phyloP scores from a whole-genome alignment of 2,888 invertebrate genomes.

The Tachina fera region DNA sequence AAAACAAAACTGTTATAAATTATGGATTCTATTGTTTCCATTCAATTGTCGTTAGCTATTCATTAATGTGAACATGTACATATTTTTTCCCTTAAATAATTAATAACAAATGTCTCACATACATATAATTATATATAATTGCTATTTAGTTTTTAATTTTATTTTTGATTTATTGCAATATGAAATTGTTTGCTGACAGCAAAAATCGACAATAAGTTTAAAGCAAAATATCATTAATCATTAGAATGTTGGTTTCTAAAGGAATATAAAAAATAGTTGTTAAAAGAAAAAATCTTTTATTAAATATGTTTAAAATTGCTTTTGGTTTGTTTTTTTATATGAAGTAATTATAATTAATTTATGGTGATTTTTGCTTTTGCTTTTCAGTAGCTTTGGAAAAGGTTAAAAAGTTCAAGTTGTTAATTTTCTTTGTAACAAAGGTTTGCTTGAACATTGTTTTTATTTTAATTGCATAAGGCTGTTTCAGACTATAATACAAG shows the following conservation, averaged over 20 bases:
- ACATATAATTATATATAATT: constrained; percentile 45
- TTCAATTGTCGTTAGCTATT: neutral
- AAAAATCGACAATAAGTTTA: constrained; percentile 7
- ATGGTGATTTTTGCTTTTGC: neutral
- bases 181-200: constrained; percentile 47
- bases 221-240: constrained; percentile 28
- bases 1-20: constrained; percentile 4
- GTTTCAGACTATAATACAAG: too few relatives aligned
- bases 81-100: constrained; percentile 8
- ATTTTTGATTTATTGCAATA: neutral
- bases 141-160: constrained; percentile 14
- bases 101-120: neutral
- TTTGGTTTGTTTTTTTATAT: neutral
- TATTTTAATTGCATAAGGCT: too few relatives aligned
- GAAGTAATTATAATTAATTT: constrained; percentile 12
- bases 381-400: neutral
- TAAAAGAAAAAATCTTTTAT: neutral
- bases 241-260: neutral
- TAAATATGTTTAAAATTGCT: constrained; percentile 6
- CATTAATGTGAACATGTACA: neutral
- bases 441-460: neutral
- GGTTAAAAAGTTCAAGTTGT: neutral
- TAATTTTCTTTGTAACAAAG: neutral
- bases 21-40: constrained; percentile 13
- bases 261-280: neutral